Conservation (phyloP, 2,888 invertebrate species). For the Romanomermis culicivorax region DNA sequence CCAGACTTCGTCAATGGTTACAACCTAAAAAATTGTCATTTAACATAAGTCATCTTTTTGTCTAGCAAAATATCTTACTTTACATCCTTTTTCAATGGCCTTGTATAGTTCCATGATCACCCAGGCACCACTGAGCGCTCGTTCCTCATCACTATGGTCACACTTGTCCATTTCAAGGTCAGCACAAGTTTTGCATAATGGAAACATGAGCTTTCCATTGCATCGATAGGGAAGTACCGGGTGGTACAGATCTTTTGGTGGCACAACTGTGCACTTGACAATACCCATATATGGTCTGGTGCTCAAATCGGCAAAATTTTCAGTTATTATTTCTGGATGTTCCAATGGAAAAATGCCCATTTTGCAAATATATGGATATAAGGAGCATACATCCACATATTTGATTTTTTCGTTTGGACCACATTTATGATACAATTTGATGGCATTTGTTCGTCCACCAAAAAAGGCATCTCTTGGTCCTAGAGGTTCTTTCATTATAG, state of each 20-base stretch:
- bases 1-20: background rate
- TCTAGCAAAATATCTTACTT: too few species aligned
- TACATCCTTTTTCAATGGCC: background rate
- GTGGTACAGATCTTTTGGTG: slow-evolving; percentile 18
- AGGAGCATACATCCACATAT: slow-evolving; percentile 18
- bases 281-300: slow-evolving; percentile 17
- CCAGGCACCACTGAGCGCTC: background rate
- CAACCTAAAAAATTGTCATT: background rate
- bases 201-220: slow-evolving; percentile 17
- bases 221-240: slow-evolving; percentile 20
- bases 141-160: background rate
- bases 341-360: slow-evolving; percentile 15
- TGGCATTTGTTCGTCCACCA: slow-evolving; percentile 19
- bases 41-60: too few species aligned
- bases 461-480: slow-evolving; percentile 14
- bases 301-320: background rate
- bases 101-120: background rate
- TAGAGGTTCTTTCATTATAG: background rate
- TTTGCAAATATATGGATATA: slow-evolving; percentile 22
- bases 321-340: slow-evolving; percentile 7
- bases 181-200: slow-evolving; percentile 8
- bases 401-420: slow-evolving; percentile 14
- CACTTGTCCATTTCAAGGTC: background rate
- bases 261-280: slow-evolving; percentile 18
- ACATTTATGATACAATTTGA: slow-evolving; percentile 16